Base-by-base conservation (phyloP, 1,140 invertebrate species). In the Zelostemma sp. region DNA sequence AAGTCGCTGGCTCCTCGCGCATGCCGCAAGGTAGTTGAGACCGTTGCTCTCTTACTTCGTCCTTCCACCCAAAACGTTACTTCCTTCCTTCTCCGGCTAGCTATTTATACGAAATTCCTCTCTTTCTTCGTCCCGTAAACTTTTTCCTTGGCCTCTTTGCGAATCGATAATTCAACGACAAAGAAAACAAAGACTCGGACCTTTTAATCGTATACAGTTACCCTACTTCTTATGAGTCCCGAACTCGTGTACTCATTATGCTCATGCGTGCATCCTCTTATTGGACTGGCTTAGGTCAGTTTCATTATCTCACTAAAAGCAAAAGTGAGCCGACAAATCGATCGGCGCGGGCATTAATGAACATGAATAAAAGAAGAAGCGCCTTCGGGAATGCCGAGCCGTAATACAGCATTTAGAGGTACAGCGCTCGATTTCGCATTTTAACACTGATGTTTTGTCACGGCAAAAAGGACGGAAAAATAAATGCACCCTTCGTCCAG, bases 281-380 rank as follows among this genome's bases (percentile, higher is more conserved):
- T 19, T 18, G 8, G 8, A 46, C 72, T 79, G 73, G 74, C 78
- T 74, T 80, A 80, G 78, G 78, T 81, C 77, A 79, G 75, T 76
- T 77, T 76, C 77, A 78, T 81, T 80, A 82, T 79, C 71, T 73
- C 67, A 48, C 49, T 60, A 73, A 79, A 73, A 81, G 76, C 70
- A 70, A 82, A 70, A 81, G 77, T 80, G 75, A 79, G 75, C 66
- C 53, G 67, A 50, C 43, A 59, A 79, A 79, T 80, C 76, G 75
- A 79, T 79, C 71, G 63, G 75, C 66, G 61, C 66, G 62, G 59
- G 60, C 76, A 79, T 77, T 80, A 80, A 80, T 80, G 77, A 79
- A 80, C 78, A 80, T 80, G 78, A 80, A 80, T 68, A 66, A 41
- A 14, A 49, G 58, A 72, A 67, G 57, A 66, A 63, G 49, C 70